These are phyloP conservation scores for Camponotus fellah DNA, from an alignment of 2,888 invertebrate genomes.

Conservation along the genomic window DNA sequence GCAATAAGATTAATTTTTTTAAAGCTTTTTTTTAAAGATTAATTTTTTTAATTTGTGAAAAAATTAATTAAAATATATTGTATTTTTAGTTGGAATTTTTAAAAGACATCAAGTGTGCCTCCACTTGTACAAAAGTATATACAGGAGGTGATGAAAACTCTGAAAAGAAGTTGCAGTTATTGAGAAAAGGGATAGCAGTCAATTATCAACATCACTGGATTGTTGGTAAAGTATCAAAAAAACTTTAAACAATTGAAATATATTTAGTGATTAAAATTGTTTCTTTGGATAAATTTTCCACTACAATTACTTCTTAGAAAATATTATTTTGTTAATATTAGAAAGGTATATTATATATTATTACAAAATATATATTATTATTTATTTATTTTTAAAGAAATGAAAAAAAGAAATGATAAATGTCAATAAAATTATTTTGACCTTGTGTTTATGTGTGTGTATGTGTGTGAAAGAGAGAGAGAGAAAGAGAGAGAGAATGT, in stretches of 20 bases:
- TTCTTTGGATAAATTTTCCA: not conserved
- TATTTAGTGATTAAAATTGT: not conserved
- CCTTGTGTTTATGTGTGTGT: not conserved
- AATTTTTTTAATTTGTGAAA: not conserved
- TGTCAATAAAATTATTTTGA: not conserved
- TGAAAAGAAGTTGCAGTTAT: conserved; percentile 91
- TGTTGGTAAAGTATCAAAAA: conserved; percentile 86
- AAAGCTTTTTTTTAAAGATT: not conserved
- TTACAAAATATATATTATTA: not conserved
- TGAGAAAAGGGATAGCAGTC: conserved; percentile 96
- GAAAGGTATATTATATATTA: not conserved
- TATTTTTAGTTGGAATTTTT: conserved; percentile 90
- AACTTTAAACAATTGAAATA: not conserved
- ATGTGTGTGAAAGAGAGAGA: no score
- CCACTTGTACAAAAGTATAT: conserved; percentile 91
- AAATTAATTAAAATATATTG: not conserved
- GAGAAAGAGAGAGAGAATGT: no score
- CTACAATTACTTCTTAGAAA: not conserved
- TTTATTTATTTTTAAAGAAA: not conserved
- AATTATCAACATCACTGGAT: conserved; percentile 99
- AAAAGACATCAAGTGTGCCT: conserved; percentile 89
- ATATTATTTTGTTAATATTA: conserved; percentile 7
- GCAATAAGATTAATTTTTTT: not conserved
- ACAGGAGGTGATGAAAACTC: conserved; percentile 89
- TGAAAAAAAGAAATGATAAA: not conserved